A percentile compares a stretch with the other conserved stretches of the same genome.
phyloP scores from a whole-genome alignment of 2,888 invertebrate species.

The Euplagia quadripunctaria region DNA sequence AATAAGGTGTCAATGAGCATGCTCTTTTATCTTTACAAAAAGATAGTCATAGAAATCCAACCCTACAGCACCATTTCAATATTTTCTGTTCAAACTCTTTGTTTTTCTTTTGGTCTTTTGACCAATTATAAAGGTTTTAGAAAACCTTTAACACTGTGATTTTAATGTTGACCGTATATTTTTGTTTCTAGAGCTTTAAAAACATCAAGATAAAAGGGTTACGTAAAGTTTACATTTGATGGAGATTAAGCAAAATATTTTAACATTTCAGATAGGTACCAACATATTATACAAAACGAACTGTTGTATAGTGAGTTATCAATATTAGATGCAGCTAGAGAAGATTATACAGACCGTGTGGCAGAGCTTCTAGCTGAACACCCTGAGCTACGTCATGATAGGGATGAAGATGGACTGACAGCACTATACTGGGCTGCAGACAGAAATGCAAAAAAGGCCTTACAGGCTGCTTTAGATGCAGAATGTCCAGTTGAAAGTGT shows the following conservation, averaged over 20 bases:
- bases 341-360: slow-evolving; percentile 89
- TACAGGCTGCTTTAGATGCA: slow-evolving; percentile 83
- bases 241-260: slow-evolving; percentile 10
- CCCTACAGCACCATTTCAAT: too few species aligned
- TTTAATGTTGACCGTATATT: not conserved
- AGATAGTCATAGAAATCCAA: too few species aligned
- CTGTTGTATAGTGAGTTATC: slow-evolving; percentile 68
- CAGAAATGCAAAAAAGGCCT: slow-evolving; percentile 89
- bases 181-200: slow-evolving; percentile 5
- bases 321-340: slow-evolving; percentile 87
- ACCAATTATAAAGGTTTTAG: not conserved
- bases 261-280: not conserved
- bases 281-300: slow-evolving; percentile 56
- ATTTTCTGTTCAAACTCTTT: not conserved
- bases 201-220: slow-evolving; percentile 5
- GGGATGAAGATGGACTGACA: slow-evolving; percentile 92
- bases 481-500: slow-evolving; percentile 90
- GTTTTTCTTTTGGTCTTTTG: not conserved
- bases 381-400: slow-evolving; percentile 79
- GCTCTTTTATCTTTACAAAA: too few species aligned
- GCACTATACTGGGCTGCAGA: slow-evolving; percentile 97
- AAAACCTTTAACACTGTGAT: not conserved
- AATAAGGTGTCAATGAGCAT: too few species aligned
- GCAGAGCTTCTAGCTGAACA: slow-evolving; percentile 76
- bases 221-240: not conserved